Percentiles rank a stretch among this genome's conserved stretches.
Evolutionary conservation across 2,888 invertebrate species (phyloP).

Genomic region (Gastracanthus pulcherrimus): DNA sequence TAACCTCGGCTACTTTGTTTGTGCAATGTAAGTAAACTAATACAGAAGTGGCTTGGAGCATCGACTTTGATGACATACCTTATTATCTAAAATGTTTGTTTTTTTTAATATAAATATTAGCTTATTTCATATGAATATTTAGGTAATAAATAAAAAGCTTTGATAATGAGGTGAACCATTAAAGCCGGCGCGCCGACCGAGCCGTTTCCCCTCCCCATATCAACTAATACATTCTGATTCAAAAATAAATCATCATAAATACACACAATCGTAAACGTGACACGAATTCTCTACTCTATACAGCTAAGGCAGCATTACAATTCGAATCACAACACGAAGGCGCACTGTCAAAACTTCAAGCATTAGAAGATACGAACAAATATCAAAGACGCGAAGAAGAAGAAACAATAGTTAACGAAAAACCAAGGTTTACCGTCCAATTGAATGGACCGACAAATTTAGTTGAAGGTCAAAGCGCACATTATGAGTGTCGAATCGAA

Average conservation of each 20-base stretch:
- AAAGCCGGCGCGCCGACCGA: no score
- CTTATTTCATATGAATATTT: no score
- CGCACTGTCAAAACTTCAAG: conserved; percentile 91
- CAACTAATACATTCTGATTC: no score
- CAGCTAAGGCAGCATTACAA: conserved; percentile 92
- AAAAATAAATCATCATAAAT: not conserved
- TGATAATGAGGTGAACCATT: no score
- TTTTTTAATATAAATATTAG: no score
- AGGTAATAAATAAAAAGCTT: not conserved
- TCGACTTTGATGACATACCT: no score
- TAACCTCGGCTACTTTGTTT: conserved; percentile 93
- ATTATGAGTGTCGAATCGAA: conserved; percentile 95
- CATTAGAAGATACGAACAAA: conserved; percentile 90
- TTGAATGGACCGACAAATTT: conserved; percentile 91
- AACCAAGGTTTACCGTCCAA: conserved; percentile 91
- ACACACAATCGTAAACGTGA: not conserved
- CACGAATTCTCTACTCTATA: conserved; percentile 19
- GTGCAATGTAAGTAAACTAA: conserved; percentile 86
- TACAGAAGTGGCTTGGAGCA: no score
- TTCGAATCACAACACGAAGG: conserved; percentile 94
- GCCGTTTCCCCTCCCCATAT: no score
- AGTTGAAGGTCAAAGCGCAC: conserved; percentile 92
- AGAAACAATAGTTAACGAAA: conserved; percentile 88
- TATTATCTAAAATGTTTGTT: not conserved
- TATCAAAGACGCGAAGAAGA: conserved; percentile 87